A percentile compares a stretch with the other conserved stretches of the same genome.
phyloP scores from a whole-genome alignment of 1,140 invertebrate genomes.

The Leptopilina clavipes region DNA sequence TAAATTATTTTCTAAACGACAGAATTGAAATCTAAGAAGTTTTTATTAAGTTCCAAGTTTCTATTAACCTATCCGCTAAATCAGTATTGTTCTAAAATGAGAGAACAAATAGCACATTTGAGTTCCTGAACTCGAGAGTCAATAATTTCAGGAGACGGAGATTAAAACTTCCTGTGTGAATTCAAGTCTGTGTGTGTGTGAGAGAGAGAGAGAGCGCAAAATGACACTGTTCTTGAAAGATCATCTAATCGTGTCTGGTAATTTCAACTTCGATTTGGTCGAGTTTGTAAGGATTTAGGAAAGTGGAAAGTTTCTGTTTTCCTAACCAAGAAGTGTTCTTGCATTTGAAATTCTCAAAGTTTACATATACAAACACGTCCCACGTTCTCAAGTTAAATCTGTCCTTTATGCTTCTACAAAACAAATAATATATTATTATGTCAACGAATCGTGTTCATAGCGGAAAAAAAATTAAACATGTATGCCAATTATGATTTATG shows the following conservation, averaged over 20 bases:
- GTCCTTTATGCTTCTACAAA: not conserved
- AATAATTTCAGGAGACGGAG: slow-evolving; percentile 28
- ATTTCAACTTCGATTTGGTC: slow-evolving; percentile 7
- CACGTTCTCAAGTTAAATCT: not conserved
- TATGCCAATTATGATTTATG: no score
- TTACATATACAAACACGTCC: not conserved
- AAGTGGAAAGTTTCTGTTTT: slow-evolving; percentile 5
- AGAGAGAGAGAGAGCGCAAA: no score
- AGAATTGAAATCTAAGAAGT: no score
- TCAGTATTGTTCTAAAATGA: not conserved
- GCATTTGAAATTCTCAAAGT: not conserved
- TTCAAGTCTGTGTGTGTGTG: not conserved
- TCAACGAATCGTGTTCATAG: no score
- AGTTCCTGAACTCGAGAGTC: not conserved
- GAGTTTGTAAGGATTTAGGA: not conserved
- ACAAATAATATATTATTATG: not conserved
- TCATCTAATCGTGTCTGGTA: not conserved
- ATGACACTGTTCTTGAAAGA: not conserved
- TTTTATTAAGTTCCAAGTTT: not conserved
- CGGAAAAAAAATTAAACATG: no score
- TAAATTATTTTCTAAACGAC: no score
- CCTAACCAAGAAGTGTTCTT: not conserved
- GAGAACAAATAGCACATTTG: not conserved
- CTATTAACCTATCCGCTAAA: no score
- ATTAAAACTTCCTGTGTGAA: not conserved